Percentiles rank a stretch among this genome's conserved stretches.
Conservation (phyloP, 2,113 vertebrate species). For the Ptilonorhynchus violaceus region DNA sequence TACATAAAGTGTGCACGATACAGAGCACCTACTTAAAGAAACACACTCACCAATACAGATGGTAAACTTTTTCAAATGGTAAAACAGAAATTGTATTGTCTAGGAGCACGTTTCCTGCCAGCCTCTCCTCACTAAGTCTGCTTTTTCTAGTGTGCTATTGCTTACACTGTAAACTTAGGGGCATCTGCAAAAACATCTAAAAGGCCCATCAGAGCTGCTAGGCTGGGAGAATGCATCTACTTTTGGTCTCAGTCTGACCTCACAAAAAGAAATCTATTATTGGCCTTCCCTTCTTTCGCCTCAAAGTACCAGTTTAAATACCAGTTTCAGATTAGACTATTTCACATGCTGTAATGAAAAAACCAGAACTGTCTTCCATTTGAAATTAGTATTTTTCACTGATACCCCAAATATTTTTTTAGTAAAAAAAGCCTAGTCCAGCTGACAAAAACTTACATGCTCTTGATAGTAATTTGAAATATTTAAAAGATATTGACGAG, state of each 20-base stretch:
- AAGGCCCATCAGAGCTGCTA: neutral
- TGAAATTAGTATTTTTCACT: neutral
- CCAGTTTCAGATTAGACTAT: neutral
- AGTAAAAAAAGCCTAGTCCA: neutral
- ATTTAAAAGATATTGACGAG: neutral
- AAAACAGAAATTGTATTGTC: slow-evolving; percentile 46
- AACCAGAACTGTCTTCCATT: neutral
- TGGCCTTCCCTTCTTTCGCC: neutral
- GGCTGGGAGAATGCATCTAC: slow-evolving; percentile 10
- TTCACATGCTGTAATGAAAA: neutral
- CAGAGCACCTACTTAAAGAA: slow-evolving; percentile 84
- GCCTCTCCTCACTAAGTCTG: neutral
- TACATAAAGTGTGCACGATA: slow-evolving; percentile 76
- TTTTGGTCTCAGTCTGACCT: slow-evolving; percentile 30
- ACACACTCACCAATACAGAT: slow-evolving; percentile 80
- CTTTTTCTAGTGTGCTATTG: neutral
- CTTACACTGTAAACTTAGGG: neutral
- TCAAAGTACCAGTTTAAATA: neutral
- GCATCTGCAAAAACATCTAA: neutral
- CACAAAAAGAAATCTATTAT: neutral
- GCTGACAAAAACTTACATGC: neutral
- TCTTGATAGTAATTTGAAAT: slow-evolving; percentile 37
- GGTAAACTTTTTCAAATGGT: slow-evolving; percentile 72
- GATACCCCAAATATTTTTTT: neutral
- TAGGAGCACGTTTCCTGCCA: slow-evolving; percentile 24